A percentile compares a stretch with the other conserved stretches of the same genome.
Evolutionary conservation across 2,113 vertebrate genomes (phyloP).

Genomic region (Anhinga rufa): DNA sequence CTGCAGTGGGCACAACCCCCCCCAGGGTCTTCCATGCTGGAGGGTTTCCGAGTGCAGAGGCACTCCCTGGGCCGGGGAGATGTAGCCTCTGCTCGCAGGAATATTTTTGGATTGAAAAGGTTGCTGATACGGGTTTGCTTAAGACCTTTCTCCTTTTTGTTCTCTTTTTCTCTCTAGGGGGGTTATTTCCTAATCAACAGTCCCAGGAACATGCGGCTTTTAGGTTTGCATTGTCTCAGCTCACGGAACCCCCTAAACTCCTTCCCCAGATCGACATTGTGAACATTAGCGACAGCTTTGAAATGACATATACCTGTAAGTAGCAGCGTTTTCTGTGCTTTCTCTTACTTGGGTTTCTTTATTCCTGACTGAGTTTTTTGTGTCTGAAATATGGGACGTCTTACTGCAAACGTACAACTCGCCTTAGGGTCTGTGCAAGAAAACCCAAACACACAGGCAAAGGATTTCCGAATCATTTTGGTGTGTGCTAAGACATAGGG

Average conservation of each 20-base stretch:
- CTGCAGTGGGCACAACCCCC: fast-evolving
- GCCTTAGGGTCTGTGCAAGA: background rate
- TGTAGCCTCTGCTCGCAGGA: background rate
- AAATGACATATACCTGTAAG: constrained; percentile 99
- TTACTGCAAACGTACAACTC: background rate
- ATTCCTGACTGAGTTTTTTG: background rate
- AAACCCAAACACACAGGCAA: background rate
- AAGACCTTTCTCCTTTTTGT: background rate
- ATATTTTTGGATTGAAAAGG: background rate
- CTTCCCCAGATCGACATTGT: constrained; percentile 99
- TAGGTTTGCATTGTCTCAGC: constrained; percentile 93
- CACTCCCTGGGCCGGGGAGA: background rate
- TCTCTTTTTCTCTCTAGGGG: constrained; percentile 77
- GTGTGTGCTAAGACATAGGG: background rate
- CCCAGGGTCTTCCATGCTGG: fast-evolving
- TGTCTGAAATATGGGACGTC: background rate
- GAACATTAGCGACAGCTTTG: constrained; percentile 97
- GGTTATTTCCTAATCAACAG: constrained; percentile 91
- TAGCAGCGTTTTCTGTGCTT: background rate
- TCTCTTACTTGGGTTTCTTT: background rate
- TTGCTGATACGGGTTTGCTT: background rate
- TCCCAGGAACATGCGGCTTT: constrained; percentile 99
- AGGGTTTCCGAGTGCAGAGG: background rate
- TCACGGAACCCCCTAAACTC: constrained; percentile 97
- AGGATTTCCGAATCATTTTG: background rate